Evolutionary conservation across 2,888 invertebrate genomes (phyloP).

Genomic region (Craniophora ligustri): DNA sequence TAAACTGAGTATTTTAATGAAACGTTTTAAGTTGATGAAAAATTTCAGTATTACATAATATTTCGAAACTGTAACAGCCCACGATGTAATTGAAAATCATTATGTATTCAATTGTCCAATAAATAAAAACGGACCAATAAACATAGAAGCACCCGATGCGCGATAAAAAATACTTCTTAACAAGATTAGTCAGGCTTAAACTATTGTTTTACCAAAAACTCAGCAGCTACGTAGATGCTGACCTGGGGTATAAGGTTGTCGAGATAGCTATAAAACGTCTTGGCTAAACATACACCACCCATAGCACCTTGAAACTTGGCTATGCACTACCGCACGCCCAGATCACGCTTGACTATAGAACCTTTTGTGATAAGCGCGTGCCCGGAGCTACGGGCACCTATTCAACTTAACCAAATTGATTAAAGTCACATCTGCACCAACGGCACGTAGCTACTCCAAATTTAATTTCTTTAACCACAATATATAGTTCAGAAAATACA

Average conservation of each 20-base stretch:
- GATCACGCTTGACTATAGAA: conserved; percentile 65
- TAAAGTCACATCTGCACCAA: conserved; percentile 73
- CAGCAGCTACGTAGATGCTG: no score
- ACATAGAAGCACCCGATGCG: no score
- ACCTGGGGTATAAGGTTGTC: no score
- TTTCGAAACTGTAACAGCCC: no score
- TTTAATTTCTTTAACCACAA: conserved; percentile 47
- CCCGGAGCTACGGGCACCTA: conserved; percentile 65
- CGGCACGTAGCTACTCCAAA: conserved; percentile 61
- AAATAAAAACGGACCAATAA: no score
- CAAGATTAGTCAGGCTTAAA: no score
- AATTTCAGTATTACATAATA: neutral
- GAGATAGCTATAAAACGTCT: neutral
- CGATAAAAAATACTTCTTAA: no score
- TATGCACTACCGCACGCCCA: neutral
- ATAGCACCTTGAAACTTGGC: neutral
- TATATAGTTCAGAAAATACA: conserved; percentile 27
- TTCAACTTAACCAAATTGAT: conserved; percentile 79
- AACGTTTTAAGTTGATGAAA: neutral
- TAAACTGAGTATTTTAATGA: neutral
- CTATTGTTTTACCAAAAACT: no score
- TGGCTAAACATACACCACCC: neutral
- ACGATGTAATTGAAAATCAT: no score
- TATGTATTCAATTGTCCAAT: no score
- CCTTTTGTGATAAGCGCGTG: conserved; percentile 77